phyloP scores from a whole-genome alignment of 2,113 vertebrate species.

The western clawed frog (Xenopus tropicalis) region UCB_Xtro_10.0 CM004448.2:43696001-43696500 shows the following conservation, averaged over 20 bases:
- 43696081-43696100: slow-evolving; percentile 93
- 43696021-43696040: slow-evolving; percentile 93
- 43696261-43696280: too few species aligned
- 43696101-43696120: neutral
- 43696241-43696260: too few species aligned
- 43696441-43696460: neutral
- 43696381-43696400: neutral
- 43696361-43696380: neutral
- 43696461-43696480: too few species aligned
- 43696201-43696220: too few species aligned
- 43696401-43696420: neutral
- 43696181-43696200: too few species aligned
- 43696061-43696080: slow-evolving; percentile 89
- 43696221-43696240: too few species aligned
- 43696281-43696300: too few species aligned
- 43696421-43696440: neutral
- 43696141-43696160: neutral
- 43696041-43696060: slow-evolving; percentile 83
- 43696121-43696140: neutral
- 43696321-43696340: too few species aligned
- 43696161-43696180: too few species aligned
- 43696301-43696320: too few species aligned
- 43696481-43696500: too few species aligned
- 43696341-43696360: too few species aligned
- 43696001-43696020: slow-evolving; percentile 86